These are phyloP conservation scores for Cynopterus sphinx DNA, from an alignment of 2,797 vertebrate genomes.

Conservation along the genomic window DNA sequence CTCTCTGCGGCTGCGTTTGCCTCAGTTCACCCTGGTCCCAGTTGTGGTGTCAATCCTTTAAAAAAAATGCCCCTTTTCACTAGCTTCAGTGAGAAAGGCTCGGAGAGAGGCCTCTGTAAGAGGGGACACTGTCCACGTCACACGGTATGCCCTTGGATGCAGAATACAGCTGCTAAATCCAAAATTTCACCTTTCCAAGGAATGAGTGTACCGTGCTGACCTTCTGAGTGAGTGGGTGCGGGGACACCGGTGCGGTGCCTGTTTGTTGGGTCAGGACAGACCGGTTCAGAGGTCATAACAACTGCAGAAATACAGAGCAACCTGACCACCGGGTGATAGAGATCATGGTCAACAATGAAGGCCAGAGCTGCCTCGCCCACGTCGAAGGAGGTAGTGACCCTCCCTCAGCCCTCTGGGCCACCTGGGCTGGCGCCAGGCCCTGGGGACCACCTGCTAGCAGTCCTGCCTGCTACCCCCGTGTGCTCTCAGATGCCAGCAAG, in stretches of 20 bases:
- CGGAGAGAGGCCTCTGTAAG: neutral
- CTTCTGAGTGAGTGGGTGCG: neutral
- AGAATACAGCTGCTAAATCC: neutral
- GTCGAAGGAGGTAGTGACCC: neutral
- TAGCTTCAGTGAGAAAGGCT: neutral
- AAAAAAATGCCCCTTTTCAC: neutral
- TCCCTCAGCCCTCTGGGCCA: neutral
- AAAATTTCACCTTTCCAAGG: neutral
- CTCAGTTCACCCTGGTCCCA: neutral
- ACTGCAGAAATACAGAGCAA: neutral
- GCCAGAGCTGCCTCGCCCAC: neutral
- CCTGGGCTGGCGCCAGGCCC: neutral
- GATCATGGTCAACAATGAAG: neutral
- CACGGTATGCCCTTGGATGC: neutral
- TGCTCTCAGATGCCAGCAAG: neutral
- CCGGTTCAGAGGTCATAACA: neutral
- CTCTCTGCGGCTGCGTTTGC: conserved; percentile 26
- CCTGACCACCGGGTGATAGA: neutral
- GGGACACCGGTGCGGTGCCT: neutral
- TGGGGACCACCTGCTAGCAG: neutral
- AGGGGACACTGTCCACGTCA: neutral
- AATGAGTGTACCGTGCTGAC: neutral
- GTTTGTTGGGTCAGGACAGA: neutral
- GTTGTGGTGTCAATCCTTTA: conserved; percentile 21
- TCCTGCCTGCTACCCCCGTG: neutral